phyloP scores from a whole-genome alignment of 1,140 invertebrate genomes.

The Panagrolaimus sp. region DNA sequence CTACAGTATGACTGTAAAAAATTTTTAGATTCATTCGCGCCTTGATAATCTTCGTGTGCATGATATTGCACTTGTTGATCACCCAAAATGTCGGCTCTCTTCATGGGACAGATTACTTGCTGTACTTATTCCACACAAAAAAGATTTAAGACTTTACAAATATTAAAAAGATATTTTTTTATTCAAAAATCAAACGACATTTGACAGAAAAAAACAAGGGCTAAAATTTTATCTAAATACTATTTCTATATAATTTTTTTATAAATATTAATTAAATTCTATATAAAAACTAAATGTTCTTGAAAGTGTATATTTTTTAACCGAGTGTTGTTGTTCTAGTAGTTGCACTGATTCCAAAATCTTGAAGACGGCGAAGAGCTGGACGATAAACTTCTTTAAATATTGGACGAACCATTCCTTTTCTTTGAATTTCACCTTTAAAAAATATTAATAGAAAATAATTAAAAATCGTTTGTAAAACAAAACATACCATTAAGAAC shows the following conservation, averaged over 20 bases:
- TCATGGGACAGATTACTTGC: neutral
- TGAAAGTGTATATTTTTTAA: constrained; percentile 12
- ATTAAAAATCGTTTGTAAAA: neutral
- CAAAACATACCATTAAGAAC: constrained; percentile 74
- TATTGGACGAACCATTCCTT: constrained; percentile 61
- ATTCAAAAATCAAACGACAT: too few relatives aligned
- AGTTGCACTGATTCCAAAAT: constrained; percentile 60
- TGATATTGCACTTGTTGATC: constrained; percentile 7
- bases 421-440: constrained; percentile 63
- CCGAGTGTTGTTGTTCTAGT: constrained; percentile 33
- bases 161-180: neutral
- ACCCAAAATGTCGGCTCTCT: neutral
- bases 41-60: neutral
- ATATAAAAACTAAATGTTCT: too few relatives aligned
- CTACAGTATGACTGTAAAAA: too few relatives aligned
- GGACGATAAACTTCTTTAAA: constrained; percentile 61
- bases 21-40: neutral
- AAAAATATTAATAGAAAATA: constrained; percentile 21
- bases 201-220: too few relatives aligned
- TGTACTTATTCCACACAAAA: neutral
- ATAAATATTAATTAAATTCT: too few relatives aligned
- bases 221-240: too few relatives aligned
- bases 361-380: constrained; percentile 59
- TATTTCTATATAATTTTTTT: too few relatives aligned
- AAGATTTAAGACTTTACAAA: constrained; percentile 11